These are phyloP conservation scores for Nemapogon koenigi DNA, from an alignment of 2,888 invertebrate genomes.

Conservation along the genomic window DNA sequence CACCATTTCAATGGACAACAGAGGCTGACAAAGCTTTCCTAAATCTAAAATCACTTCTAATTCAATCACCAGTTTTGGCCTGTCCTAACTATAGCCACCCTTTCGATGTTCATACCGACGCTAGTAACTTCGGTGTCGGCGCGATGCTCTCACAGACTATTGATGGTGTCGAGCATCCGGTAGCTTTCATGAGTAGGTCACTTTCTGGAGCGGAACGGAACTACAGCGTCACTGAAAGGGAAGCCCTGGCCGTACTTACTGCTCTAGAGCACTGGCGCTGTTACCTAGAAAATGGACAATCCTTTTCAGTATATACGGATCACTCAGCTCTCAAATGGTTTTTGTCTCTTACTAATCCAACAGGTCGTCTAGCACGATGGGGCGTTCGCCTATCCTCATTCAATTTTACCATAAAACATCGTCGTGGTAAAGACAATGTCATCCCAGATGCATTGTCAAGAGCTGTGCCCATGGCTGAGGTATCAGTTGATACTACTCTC, in stretches of 20 bases:
- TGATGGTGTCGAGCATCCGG: slow-evolving; percentile 6
- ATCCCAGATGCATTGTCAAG: slow-evolving; percentile 14
- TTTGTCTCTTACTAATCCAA: slow-evolving; percentile 7
- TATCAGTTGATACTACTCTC: slow-evolving; percentile 3
- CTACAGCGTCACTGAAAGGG: slow-evolving; percentile 21
- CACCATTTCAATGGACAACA: slow-evolving; percentile 16
- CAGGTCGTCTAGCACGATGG: slow-evolving; percentile 9
- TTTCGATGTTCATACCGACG: slow-evolving; percentile 11
- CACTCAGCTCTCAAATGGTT: slow-evolving; percentile 19
- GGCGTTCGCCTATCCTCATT: slow-evolving; percentile 7
- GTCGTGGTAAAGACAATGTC: slow-evolving; percentile 10
- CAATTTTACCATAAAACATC: slow-evolving; percentile 11
- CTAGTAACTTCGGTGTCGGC: slow-evolving; percentile 7
- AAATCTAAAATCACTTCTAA: slow-evolving; percentile 9
- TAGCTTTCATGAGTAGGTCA: slow-evolving; percentile 16
- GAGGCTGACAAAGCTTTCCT: slow-evolving; percentile 12
- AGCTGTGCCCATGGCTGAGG: slow-evolving; percentile 10
- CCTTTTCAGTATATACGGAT: slow-evolving; percentile 19
- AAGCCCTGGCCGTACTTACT: slow-evolving; percentile 19
- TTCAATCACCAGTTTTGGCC: slow-evolving; percentile 9
- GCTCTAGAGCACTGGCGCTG: slow-evolving; percentile 23
- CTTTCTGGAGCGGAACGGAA: slow-evolving; percentile 8
- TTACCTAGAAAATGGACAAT: slow-evolving; percentile 19
- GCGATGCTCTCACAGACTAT: slow-evolving; percentile 10
- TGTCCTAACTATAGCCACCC: slow-evolving; percentile 10